Evolutionary conservation across 2,888 invertebrate genomes (phyloP).

Genomic region (Scaptomyza parva): DNA sequence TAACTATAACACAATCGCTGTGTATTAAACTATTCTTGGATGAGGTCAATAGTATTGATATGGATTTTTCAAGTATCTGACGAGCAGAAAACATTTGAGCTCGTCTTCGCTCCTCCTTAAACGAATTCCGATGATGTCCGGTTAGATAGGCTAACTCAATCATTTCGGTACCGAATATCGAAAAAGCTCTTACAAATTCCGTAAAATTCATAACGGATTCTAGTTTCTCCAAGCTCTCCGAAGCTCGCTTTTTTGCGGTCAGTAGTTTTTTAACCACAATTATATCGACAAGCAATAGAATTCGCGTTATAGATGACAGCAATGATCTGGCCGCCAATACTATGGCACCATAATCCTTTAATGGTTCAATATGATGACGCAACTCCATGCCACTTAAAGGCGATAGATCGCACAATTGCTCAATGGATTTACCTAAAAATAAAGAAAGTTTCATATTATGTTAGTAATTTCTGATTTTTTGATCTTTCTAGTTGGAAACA

Average conservation of each 20-base stretch:
- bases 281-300: conserved; percentile 97
- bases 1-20: conserved; percentile 95
- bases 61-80: conserved; percentile 97
- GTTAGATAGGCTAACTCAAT: conserved; percentile 98
- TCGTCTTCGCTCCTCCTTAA: conserved; percentile 96
- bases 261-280: conserved; percentile 98
- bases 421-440: conserved; percentile 94
- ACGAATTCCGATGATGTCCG: conserved; percentile 91
- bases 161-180: conserved; percentile 99
- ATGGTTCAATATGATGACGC: conserved; percentile 87
- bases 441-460: background rate
- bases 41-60: conserved; percentile 98
- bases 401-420: conserved; percentile 93
- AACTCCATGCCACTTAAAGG: conserved; percentile 86
- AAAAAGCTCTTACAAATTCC: conserved; percentile 99
- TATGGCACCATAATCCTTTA: conserved; percentile 90
- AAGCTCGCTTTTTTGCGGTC: conserved; percentile 97
- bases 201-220: conserved; percentile 96
- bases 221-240: conserved; percentile 92
- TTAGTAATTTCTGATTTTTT: background rate
- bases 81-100: conserved; percentile 99
- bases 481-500: conserved; percentile 51
- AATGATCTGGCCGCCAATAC: conserved; percentile 97
- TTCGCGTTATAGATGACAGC: conserved; percentile 97
- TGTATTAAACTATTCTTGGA: conserved; percentile 98